These are phyloP conservation scores for Leptatherina wallacei DNA, from an alignment of 2,797 vertebrate genomes.

Conservation along the genomic window DNA sequence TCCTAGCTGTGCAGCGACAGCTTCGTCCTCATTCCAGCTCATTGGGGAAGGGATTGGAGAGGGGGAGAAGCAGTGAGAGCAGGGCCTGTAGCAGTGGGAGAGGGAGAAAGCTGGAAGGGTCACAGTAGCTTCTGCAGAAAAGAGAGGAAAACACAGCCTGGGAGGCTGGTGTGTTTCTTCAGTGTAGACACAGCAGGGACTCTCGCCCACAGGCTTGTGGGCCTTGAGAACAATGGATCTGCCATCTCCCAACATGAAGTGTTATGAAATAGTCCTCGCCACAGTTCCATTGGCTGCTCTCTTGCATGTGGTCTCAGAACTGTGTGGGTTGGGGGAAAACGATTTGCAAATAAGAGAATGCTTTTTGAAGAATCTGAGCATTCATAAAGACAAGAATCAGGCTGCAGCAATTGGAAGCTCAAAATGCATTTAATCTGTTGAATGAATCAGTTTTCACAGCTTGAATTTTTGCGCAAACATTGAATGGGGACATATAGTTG, in stretches of 20 bases:
- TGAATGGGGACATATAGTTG: neutral
- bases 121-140: slow-evolving; percentile 64
- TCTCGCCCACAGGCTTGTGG: slow-evolving; percentile 72
- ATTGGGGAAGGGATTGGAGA: slow-evolving; percentile 54
- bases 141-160: slow-evolving; percentile 71
- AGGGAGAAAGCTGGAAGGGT: slow-evolving; percentile 48
- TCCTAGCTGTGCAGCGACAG: slow-evolving; percentile 85
- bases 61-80: slow-evolving; percentile 40
- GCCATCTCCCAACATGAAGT: slow-evolving; percentile 74
- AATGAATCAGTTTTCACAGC: neutral
- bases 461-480: neutral
- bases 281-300: slow-evolving; percentile 69
- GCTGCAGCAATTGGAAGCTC: slow-evolving; percentile 27
- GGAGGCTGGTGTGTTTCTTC: slow-evolving; percentile 71
- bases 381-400: slow-evolving; percentile 38
- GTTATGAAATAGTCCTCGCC: slow-evolving; percentile 73
- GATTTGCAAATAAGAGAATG: slow-evolving; percentile 65
- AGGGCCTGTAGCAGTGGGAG: slow-evolving; percentile 42
- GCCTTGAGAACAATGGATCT: slow-evolving; percentile 78
- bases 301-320: slow-evolving; percentile 65
- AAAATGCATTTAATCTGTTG: slow-evolving; percentile 10
- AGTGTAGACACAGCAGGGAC: slow-evolving; percentile 68
- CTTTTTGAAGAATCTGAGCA: slow-evolving; percentile 45
- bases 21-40: slow-evolving; percentile 72
- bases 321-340: slow-evolving; percentile 56